Evolutionary conservation across 1,140 invertebrate species (phyloP).

Genomic region (Octopus bimaculoides): DNA sequence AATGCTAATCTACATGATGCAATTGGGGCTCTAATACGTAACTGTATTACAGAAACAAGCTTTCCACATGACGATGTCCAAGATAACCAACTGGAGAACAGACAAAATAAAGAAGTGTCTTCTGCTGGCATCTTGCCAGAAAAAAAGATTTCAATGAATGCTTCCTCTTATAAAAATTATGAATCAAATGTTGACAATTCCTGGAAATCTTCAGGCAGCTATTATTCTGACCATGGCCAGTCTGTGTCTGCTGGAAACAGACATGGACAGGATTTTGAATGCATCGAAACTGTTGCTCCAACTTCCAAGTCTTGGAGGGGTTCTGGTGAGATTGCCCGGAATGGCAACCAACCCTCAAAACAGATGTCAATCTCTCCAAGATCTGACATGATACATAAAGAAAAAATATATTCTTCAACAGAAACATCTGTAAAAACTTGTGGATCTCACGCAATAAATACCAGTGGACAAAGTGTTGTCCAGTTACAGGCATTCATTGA

Average conservation of each 20-base stretch:
- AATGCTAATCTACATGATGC: slow-evolving; percentile 10
- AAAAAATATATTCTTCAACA: not conserved
- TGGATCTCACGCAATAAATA: not conserved
- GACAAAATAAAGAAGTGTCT: not conserved
- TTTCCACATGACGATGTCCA: not conserved
- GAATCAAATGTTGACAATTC: slow-evolving; percentile 8
- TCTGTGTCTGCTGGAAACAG: not conserved
- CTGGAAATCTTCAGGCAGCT: slow-evolving; percentile 3
- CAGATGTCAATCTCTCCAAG: not conserved
- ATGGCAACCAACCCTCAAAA: not conserved
- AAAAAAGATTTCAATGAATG: slow-evolving; percentile 11
- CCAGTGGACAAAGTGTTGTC: slow-evolving; percentile 14
- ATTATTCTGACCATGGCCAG: not conserved
- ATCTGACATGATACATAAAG: not conserved
- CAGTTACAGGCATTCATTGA: slow-evolving; percentile 14
- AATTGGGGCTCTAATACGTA: not conserved
- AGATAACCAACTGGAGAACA: not conserved
- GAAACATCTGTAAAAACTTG: not conserved
- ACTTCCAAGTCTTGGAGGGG: not conserved
- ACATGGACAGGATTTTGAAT: not conserved
- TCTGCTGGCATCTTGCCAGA: not conserved
- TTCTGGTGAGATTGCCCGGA: not conserved
- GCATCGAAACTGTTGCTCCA: not conserved
- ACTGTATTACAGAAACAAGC: slow-evolving; percentile 7
- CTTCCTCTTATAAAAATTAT: not conserved